Base-by-base conservation (phyloP, 1,140 invertebrate species). In the Hypsibius dujardini region DNA sequence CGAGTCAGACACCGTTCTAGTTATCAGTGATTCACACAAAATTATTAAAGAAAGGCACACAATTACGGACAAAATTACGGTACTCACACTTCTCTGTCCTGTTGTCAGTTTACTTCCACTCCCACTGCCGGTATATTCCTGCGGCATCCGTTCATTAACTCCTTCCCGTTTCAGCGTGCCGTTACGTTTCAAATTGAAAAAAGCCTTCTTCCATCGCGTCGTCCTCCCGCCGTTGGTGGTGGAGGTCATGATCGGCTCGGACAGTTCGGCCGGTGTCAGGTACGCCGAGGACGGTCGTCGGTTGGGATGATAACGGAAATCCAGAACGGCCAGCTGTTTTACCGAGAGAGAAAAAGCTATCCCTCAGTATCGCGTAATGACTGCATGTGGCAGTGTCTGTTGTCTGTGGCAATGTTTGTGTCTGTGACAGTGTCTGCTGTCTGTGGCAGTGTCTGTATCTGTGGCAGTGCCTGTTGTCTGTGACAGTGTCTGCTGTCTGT, bases 161-260 rank as follows among this genome's bases (percentile, higher is more conserved):
- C n/a, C 50, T 45, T 67, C 42, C 7, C 42, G 12, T 45, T 67
- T 67, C 62, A 67, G 62, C 3, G 62, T 67, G 7, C 62, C 62
- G 45, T 67, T 67, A 45, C 62, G 62, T 45, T 67, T 67, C 12
- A 67, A 42, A 42, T 67, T 67, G 62, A 67, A 67, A 42, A 67
- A 67, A 3, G 62, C 62, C 42, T 45, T 12, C 12, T 42, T 12
- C 62, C 62, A 67, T 12, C 42, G 12, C 12, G 62, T 67, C 45
- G 12, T 67, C 62, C 12, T 67, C 3, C 62, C 62, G 12, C 12
- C 62, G 45, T 12, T 12, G 42, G 3, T 67, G 12, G 45, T 67
- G 42, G 45, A 12, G 42, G 3, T 67, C 62, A 67, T 67, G 42
- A 67, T 42, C 12, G 62, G 62, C 45, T 67, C 62, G 3, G 62